Evolutionary conservation across 1,140 invertebrate species (phyloP), one percentile per base, ranked within the genome.

Genomic region (Zaprionus nigranus): DNA sequence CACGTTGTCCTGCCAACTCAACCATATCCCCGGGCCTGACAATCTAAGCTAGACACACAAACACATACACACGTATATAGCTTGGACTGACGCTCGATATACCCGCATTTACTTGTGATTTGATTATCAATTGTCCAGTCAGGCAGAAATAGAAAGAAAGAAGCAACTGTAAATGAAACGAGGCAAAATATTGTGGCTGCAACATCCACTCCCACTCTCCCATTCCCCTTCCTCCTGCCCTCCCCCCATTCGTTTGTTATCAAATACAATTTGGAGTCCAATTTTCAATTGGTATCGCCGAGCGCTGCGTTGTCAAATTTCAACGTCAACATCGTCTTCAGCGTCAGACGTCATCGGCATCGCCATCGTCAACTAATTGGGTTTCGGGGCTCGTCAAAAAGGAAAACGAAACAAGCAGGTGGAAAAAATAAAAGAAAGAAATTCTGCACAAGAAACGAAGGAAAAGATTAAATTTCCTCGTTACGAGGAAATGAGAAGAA

Each of bases 381-480:
- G 82, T 87, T 87, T 87, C 66, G 66, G 65, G 54, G 76, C 80
- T 72, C 74, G 74, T 81, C 74, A 78, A 81, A 77, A 78, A 36
- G 22, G 68, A 38, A 43, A 66, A 36, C 51, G 36, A 54, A 56
- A 64, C 67, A 72, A 67, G 81, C 75, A 90, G 81, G 74, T 81
- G 71, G 67, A 72, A 38, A 28, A 34, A 34, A 5, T 34, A 54
- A 63, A 51, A 56, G 15, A 22, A 20, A 3, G 3, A 22, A 53
- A 24, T 24, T 15, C 20, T 5, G n/a, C 15, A 7, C 26, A 28
- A 56, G 51, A 56, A 56, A 56, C 26, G 53, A 58, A 58, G 58
- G 74, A 88, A 88, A 90, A 88, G 85, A 88, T 88, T 90, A 88
- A 90, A 88, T 88, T 88, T 84, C 84, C 85, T 88, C 79, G 85